phyloP scores from a whole-genome alignment of 2,888 invertebrate genomes.

The Mythimna impura region DNA sequence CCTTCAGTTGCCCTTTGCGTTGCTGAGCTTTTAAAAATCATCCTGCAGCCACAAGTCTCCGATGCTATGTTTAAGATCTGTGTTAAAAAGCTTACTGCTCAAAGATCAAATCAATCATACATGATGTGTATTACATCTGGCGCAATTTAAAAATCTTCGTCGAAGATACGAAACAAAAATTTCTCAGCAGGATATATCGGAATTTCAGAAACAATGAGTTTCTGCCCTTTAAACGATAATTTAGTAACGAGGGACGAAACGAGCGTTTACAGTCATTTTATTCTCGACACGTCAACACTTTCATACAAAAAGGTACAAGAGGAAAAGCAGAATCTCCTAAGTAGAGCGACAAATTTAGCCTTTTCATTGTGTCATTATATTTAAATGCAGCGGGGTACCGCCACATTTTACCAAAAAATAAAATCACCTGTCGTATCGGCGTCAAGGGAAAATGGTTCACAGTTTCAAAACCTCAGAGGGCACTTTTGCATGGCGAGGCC shows the following conservation, averaged over 20 bases:
- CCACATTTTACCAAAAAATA: conserved; percentile 77
- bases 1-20: no score
- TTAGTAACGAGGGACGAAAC: conserved; percentile 40
- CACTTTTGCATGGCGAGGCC: conserved; percentile 62
- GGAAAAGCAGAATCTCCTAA: conserved; percentile 68
- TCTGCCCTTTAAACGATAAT: conserved; percentile 24
- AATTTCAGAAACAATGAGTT: background rate
- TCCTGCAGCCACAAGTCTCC: background rate
- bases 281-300: conserved; percentile 65
- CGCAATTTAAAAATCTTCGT: background rate
- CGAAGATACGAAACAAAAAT: background rate
- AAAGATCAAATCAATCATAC: no score
- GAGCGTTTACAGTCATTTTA: conserved; percentile 65
- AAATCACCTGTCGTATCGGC: conserved; percentile 74
- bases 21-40: no score
- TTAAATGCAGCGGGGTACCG: conserved; percentile 81
- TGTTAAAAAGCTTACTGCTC: no score
- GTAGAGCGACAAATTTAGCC: conserved; percentile 79
- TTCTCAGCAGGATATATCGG: conserved; percentile 2
- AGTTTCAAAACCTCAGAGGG: conserved; percentile 56
- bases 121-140: background rate
- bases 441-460: conserved; percentile 65
- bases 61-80: background rate
- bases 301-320: conserved; percentile 67
- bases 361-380: conserved; percentile 82